Percentiles rank a stretch among this genome's conserved stretches.
Conservation (phyloP, 2,888 invertebrate genomes). For the Morpho helenor region DNA sequence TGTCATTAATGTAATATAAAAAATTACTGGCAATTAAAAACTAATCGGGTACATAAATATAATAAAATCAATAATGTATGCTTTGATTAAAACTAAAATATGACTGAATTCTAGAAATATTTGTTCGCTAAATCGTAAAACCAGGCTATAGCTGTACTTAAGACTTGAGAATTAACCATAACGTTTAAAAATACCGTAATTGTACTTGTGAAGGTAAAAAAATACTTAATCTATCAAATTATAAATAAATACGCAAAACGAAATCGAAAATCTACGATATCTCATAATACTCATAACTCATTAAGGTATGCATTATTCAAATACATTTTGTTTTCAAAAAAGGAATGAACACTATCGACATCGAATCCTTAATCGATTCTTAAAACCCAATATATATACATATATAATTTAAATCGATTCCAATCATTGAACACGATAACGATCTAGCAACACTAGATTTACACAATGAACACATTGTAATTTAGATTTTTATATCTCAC, state of each 20-base stretch:
- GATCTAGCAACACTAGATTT: slow-evolving; percentile 64
- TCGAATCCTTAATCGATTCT: slow-evolving; percentile 34
- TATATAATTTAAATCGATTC: slow-evolving; percentile 42
- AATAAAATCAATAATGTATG: too few species aligned
- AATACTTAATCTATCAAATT: slow-evolving; percentile 6
- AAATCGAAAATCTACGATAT: slow-evolving; percentile 3
- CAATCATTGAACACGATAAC: slow-evolving; percentile 35
- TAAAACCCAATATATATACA: slow-evolving; percentile 38
- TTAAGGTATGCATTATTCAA: slow-evolving; percentile 5
- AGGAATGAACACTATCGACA: slow-evolving; percentile 29
- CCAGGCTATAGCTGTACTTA: slow-evolving; percentile 2
- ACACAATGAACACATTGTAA: slow-evolving; percentile 53
- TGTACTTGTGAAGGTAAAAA: slow-evolving; percentile 9
- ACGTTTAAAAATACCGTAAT: slow-evolving; percentile 1
- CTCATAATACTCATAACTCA: not conserved
- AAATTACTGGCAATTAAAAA: too few species aligned
- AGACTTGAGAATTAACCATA: not conserved
- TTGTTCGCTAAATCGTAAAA: not conserved
- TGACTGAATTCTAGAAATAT: too few species aligned
- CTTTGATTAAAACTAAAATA: too few species aligned
- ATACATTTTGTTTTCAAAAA: slow-evolving; percentile 13
- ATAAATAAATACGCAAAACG: slow-evolving; percentile 18
- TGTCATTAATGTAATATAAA: too few species aligned
- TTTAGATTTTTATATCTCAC: slow-evolving; percentile 29
- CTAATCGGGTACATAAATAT: too few species aligned